phyloP scores from a whole-genome alignment of 2,888 invertebrate genomes.

The Dorcus hopei region DNA sequence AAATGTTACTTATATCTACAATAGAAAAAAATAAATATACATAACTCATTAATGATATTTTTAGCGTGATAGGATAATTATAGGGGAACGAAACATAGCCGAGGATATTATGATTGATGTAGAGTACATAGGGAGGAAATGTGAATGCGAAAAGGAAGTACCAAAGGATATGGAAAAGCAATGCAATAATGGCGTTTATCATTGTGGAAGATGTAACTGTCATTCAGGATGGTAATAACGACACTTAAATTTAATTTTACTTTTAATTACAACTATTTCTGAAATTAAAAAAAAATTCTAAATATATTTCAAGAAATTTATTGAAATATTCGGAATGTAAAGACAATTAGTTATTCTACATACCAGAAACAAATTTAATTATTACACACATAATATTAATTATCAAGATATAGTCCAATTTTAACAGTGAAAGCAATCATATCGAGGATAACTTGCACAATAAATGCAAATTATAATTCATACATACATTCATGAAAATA shows the following conservation, averaged over 20 bases:
- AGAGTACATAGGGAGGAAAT: slow-evolving; percentile 45
- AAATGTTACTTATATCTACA: too few relatives aligned
- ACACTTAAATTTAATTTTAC: background rate
- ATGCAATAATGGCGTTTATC: slow-evolving; percentile 53
- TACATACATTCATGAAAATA: background rate
- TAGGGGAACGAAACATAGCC: slow-evolving; percentile 76
- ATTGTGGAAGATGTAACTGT: slow-evolving; percentile 42
- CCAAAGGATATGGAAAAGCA: slow-evolving; percentile 49
- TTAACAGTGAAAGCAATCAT: too few relatives aligned
- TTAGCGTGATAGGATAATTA: slow-evolving; percentile 54
- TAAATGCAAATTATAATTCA: background rate
- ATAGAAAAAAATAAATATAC: background rate
- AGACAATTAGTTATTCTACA: too few relatives aligned
- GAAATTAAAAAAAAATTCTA: too few relatives aligned
- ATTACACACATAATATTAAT: too few relatives aligned
- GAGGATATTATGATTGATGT: slow-evolving; percentile 67
- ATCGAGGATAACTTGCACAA: too few relatives aligned
- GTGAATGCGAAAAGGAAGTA: slow-evolving; percentile 67
- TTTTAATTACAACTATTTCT: too few relatives aligned
- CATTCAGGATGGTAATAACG: slow-evolving; percentile 27
- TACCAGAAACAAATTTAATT: too few relatives aligned
- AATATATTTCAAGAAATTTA: too few relatives aligned
- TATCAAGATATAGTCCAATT: too few relatives aligned
- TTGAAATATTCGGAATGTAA: too few relatives aligned
- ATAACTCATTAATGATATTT: slow-evolving; percentile 5